Evolutionary conservation across 2,113 vertebrate genomes (phyloP).

Genomic region (Onychostoma macrolepis): DNA sequence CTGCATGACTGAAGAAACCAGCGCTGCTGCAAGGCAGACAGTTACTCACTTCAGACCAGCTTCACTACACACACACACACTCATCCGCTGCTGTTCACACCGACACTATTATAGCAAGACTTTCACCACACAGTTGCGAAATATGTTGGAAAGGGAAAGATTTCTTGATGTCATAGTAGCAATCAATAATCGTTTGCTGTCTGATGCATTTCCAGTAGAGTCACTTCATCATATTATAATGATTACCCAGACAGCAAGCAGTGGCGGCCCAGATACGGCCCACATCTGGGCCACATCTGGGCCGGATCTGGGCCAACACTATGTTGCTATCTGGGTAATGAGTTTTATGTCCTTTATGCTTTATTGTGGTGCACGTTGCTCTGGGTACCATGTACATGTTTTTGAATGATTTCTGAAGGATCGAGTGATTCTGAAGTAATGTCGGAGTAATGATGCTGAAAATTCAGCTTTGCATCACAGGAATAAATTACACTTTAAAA

Average conservation of each 20-base stretch:
- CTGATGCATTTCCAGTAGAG: not conserved
- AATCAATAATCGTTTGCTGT: not conserved
- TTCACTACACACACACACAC: not conserved
- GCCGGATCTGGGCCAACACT: too few species aligned
- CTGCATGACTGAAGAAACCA: not conserved
- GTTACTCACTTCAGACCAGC: not conserved
- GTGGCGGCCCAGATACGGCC: too few species aligned
- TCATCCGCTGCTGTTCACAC: not conserved
- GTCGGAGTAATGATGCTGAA: not conserved
- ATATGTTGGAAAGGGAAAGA: too few species aligned
- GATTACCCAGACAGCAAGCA: too few species aligned
- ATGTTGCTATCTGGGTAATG: too few species aligned
- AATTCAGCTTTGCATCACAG: not conserved
- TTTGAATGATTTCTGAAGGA: not conserved
- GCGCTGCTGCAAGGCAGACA: not conserved
- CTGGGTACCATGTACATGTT: not conserved
- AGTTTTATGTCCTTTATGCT: too few species aligned
- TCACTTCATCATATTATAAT: not conserved
- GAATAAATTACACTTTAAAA: not conserved
- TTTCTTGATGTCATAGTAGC: not conserved
- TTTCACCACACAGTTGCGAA: too few species aligned
- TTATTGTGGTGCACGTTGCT: too few species aligned
- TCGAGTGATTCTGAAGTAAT: not conserved
- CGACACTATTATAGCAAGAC: not conserved
- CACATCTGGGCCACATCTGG: too few species aligned